phyloP scores from a whole-genome alignment of 2,797 vertebrate genomes.

The Tapirus indicus region DNA sequence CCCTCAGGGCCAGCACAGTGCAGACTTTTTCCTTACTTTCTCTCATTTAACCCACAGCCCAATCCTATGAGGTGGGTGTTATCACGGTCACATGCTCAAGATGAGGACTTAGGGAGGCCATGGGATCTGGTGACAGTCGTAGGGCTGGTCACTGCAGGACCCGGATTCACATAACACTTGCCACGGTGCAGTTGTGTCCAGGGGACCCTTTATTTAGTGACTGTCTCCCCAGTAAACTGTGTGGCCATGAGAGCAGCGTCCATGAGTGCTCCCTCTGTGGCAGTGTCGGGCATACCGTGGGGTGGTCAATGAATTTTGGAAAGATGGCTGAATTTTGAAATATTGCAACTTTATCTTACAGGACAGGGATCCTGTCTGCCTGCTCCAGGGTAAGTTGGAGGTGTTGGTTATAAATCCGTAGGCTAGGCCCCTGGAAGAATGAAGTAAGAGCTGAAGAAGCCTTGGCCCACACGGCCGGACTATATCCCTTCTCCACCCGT shows the following conservation, averaged over 20 bases:
- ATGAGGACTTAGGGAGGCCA: neutral
- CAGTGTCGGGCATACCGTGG: neutral
- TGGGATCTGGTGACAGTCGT: too few species aligned
- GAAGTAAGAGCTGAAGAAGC: neutral
- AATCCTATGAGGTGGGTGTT: neutral
- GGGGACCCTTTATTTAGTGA: too few species aligned
- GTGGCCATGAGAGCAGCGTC: neutral
- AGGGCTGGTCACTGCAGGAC: neutral
- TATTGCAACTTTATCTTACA: neutral
- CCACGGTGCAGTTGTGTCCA: fast-evolving
- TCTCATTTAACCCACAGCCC: fast-evolving
- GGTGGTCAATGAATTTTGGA: neutral
- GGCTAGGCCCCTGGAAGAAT: neutral
- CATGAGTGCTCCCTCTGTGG: neutral
- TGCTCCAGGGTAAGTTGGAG: neutral
- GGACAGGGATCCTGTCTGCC: neutral
- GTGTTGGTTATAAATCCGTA: neutral
- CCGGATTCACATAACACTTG: neutral
- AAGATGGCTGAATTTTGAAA: neutral
- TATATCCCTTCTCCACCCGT: fast-evolving
- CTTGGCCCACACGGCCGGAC: fast-evolving
- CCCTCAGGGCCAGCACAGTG: neutral
- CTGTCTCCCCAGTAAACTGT: neutral
- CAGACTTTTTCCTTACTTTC: neutral
- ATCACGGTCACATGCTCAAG: neutral